Percentiles rank a stretch among this genome's conserved stretches.
Evolutionary conservation across 2,797 vertebrate genomes (phyloP).

Genomic region (Limnodromus scolopaceus): DNA sequence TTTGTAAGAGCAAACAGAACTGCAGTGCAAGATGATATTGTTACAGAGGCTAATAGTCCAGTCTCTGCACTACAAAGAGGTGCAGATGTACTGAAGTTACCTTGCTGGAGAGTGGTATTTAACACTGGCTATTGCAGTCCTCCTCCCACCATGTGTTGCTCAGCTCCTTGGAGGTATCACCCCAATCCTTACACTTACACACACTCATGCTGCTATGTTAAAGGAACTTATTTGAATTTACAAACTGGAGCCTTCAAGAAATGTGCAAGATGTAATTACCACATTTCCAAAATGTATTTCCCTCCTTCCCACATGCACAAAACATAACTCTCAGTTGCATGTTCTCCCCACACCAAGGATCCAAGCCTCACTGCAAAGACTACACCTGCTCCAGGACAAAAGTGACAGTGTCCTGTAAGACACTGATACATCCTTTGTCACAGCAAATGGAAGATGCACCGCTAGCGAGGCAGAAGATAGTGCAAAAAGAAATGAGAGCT

Average conservation of each 20-base stretch:
- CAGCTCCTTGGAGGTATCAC: background rate
- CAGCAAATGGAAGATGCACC: background rate
- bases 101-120: background rate
- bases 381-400: background rate
- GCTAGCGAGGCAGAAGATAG: background rate
- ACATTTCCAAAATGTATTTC: background rate
- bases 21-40: background rate
- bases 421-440: background rate
- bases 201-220: background rate
- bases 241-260: background rate
- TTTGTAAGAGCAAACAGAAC: conserved; percentile 32
- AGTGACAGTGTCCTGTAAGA: background rate
- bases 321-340: background rate
- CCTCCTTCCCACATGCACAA: background rate
- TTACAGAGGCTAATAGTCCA: background rate
- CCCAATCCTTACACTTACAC: background rate
- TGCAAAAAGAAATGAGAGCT: background rate
- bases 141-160: background rate
- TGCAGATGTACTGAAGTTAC: background rate
- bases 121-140: background rate
- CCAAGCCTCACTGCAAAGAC: background rate
- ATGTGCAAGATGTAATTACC: background rate
- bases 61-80: background rate
- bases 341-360: background rate
- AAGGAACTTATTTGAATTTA: background rate